Conservation (phyloP, 2,888 invertebrate genomes). For the Formica aserva region DNA sequence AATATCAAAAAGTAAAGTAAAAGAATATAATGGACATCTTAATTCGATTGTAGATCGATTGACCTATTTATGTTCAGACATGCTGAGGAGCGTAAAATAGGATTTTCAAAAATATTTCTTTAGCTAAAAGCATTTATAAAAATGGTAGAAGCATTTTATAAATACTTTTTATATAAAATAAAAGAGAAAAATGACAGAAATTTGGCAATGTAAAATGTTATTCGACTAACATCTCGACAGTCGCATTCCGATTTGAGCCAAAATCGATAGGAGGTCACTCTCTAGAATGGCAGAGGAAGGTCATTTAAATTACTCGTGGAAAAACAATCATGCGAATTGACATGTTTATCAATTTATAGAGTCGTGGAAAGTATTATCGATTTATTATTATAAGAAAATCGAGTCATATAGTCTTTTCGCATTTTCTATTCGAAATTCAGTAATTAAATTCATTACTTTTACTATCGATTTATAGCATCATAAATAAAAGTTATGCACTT, state of each 20-base stretch:
- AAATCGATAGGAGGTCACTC: conserved; percentile 69
- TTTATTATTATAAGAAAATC: neutral
- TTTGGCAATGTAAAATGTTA: conserved; percentile 63
- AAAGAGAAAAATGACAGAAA: conserved; percentile 30
- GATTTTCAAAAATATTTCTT: conserved; percentile 17
- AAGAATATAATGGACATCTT: conserved; percentile 32
- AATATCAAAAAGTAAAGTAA: conserved; percentile 7
- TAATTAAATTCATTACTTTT: neutral
- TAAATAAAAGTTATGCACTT: neutral
- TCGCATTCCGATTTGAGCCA: conserved; percentile 64
- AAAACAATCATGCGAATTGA: conserved; percentile 37
- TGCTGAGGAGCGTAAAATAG: neutral
- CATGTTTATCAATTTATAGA: conserved; percentile 29
- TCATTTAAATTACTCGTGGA: conserved; percentile 46
- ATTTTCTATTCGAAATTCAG: neutral
- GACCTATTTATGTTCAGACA: conserved; percentile 4
- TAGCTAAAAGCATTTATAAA: neutral
- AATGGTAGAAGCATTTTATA: neutral
- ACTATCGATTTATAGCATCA: neutral
- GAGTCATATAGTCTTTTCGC: neutral
- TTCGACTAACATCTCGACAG: conserved; percentile 48
- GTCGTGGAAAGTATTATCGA: neutral
- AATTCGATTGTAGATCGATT: conserved; percentile 29
- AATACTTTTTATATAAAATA: neutral
- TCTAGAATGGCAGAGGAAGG: conserved; percentile 54